Evolutionary conservation across 2,797 vertebrate species (phyloP).

Genomic region (Eulemur albifrons): DNA sequence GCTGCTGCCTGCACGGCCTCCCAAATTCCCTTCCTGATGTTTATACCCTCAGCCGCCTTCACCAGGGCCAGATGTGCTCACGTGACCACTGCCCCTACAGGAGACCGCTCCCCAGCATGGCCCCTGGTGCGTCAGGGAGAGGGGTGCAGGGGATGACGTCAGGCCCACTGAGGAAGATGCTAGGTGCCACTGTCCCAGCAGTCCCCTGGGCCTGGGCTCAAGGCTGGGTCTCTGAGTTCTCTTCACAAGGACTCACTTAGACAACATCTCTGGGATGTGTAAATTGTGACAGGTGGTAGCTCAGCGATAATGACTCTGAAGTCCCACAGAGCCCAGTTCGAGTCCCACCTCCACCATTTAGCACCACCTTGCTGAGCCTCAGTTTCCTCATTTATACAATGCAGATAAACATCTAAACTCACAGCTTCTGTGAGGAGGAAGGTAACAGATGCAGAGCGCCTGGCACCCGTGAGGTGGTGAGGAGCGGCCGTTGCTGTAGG

Average conservation of each 20-base stretch:
- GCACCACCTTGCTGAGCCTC: neutral
- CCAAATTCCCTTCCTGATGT: neutral
- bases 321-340: neutral
- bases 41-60: neutral
- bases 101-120: neutral
- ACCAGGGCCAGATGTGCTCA: neutral
- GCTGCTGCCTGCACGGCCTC: neutral
- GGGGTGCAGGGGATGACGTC: neutral
- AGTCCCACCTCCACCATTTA: neutral
- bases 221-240: neutral
- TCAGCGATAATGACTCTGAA: neutral
- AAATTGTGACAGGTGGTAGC: neutral
- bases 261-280: neutral
- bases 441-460: neutral
- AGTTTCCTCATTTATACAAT: neutral
- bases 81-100: neutral
- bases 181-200: neutral
- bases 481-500: neutral
- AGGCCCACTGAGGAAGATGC: neutral
- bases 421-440: neutral
- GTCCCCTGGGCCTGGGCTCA: neutral
- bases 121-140: neutral
- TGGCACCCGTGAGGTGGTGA: neutral
- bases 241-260: neutral
- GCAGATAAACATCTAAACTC: neutral